Base-by-base conservation (phyloP, 2,888 invertebrate genomes). In the Eurytoma californica region DNA sequence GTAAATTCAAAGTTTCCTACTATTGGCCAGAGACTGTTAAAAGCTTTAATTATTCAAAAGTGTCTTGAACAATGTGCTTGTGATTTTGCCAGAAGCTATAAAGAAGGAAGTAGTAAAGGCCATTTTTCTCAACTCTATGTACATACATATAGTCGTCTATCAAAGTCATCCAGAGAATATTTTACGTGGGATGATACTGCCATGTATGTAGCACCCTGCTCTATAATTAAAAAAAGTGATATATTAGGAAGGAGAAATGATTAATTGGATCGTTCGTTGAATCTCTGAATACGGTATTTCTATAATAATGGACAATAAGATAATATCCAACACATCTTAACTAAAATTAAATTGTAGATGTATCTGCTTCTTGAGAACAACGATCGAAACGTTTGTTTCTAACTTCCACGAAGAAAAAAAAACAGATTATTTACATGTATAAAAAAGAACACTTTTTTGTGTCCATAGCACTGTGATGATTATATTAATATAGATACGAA, bases 391-490 rank as follows among this genome's bases (percentile, higher is more conserved):
- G 57, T 49, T 20, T 66, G 76, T 82, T 82, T 77, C 74, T 60
- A 58, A 14, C 80, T 80, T 83, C 81, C 74, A 70, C 61, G 78
- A 68, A 81, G 79, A 82, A 76, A 63, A 39, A 39, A 85, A 83
- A 83, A 84, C 84, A 84, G 72, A 87, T 87, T 87, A 87, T 88
- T 87, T 86, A 87, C 86, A 86, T 83, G 83, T 86, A 86, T 84
- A 84, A 80, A 83, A 85, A 81, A 86, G 89, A 89, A 90, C 89
- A 90, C 90, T 89, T 87, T 89, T 87, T 88, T 88, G 90, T 90
- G 90, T 90, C 90, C 88, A 88, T 90, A 90, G 90, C 88, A 90
- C 90, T 90, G 90, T 90, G 90, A 90, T 90, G 89, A 89, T 89
- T 89, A 89, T 88, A 88, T 87, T 87, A 79, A 83, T 83, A 82